These are phyloP conservation scores for Pachyuromys duprasi DNA, from an alignment of 2,797 vertebrate species.

Conservation along the genomic window DNA sequence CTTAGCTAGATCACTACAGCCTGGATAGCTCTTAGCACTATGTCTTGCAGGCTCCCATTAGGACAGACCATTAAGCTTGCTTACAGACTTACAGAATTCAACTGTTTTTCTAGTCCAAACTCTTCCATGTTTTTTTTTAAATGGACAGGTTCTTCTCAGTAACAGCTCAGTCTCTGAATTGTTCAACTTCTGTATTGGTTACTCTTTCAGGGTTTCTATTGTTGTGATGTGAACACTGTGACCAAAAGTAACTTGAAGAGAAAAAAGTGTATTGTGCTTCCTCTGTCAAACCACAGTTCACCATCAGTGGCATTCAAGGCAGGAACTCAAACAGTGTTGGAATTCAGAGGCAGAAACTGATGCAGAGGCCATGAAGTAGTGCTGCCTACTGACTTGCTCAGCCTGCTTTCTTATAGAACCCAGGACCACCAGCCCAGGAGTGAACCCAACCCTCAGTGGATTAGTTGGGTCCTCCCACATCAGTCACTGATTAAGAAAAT, in stretches of 20 bases:
- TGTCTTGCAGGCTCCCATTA: not conserved
- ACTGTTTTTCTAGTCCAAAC: not conserved
- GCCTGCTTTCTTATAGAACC: not conserved
- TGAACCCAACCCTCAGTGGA: too few species aligned
- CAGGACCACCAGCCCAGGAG: too few species aligned
- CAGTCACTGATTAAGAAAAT: not conserved
- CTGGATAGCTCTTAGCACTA: not conserved
- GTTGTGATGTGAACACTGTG: not conserved
- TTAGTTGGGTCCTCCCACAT: not conserved
- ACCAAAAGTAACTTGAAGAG: not conserved
- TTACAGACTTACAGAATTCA: not conserved
- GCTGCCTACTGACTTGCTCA: not conserved
- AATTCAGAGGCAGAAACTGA: not conserved
- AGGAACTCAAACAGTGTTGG: not conserved
- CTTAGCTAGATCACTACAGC: not conserved
- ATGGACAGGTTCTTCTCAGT: not conserved
- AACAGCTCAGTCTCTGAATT: not conserved
- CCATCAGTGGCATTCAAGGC: not conserved
- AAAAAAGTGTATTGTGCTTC: not conserved
- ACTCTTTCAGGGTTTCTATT: not conserved
- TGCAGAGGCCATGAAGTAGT: not conserved
- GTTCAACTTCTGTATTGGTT: too few species aligned
- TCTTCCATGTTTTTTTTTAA: not conserved
- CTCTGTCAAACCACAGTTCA: not conserved
- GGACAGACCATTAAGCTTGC: not conserved